Evolutionary conservation across 2,888 invertebrate species (phyloP).

Genomic region (Glaucopsyche alexis): DNA sequence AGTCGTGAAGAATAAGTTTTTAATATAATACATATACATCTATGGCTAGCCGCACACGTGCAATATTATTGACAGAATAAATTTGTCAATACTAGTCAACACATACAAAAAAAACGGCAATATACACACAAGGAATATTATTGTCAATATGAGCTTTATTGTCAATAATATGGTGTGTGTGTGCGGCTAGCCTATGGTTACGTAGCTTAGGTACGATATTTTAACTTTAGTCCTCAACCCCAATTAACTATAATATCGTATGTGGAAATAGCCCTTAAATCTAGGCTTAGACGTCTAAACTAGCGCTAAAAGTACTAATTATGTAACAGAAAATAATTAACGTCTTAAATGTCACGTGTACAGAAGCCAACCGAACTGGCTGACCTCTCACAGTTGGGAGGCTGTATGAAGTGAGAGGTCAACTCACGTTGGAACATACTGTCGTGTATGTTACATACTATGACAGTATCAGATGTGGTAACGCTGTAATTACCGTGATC

Average conservation of each 20-base stretch:
- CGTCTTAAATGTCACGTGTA: conserved; percentile 19
- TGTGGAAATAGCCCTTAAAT: background rate
- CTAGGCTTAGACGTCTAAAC: background rate
- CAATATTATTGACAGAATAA: too few relatives aligned
- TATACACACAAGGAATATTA: too few relatives aligned
- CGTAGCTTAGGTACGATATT: background rate
- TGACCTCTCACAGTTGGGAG: background rate
- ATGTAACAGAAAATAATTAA: conserved; percentile 17
- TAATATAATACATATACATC: too few relatives aligned
- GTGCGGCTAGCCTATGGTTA: too few relatives aligned
- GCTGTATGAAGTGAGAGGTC: background rate
- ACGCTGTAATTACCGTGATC: conserved; percentile 18
- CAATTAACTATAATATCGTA: background rate
- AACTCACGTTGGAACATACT: background rate
- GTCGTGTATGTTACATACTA: conserved; percentile 12
- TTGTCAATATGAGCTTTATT: too few relatives aligned
- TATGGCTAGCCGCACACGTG: too few relatives aligned
- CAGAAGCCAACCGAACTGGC: background rate
- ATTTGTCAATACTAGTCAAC: too few relatives aligned
- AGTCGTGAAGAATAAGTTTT: too few relatives aligned
- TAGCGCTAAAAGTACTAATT: conserved; percentile 23
- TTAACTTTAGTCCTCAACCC: background rate
- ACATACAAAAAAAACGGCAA: too few relatives aligned
- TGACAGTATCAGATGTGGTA: conserved; percentile 23
- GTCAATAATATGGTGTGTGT: too few relatives aligned